Conservation (phyloP, 92 coral and sea anemone species). For the Epizoanthus rinbou region DNA sequence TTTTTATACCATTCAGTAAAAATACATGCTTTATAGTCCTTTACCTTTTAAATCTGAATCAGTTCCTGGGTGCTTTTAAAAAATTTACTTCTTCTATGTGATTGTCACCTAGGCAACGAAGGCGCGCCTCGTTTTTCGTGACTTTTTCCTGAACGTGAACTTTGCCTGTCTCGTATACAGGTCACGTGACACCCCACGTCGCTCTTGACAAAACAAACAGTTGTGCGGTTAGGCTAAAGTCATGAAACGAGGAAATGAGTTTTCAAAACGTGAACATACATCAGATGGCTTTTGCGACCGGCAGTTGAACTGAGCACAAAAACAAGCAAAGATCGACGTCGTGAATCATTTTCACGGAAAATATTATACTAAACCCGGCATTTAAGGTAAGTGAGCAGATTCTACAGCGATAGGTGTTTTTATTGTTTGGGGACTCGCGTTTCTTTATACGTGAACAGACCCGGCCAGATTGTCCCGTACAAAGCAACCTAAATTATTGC, state of each 20-base stretch:
- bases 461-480: constrained; percentile 21
- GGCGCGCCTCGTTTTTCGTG: constrained; percentile 43
- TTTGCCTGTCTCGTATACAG: constrained; percentile 45
- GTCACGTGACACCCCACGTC: constrained; percentile 45
- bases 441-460: constrained; percentile 34
- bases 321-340: background rate
- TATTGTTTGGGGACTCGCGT: background rate
- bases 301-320: constrained; percentile 14
- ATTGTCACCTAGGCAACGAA: background rate
- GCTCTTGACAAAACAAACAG: constrained; percentile 48
- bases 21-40: background rate
- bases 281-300: constrained; percentile 28
- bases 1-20: background rate
- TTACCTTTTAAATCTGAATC: background rate
- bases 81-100: background rate
- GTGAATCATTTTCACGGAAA: background rate
- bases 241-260: constrained; percentile 51
- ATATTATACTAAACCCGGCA: background rate
- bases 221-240: constrained; percentile 48
- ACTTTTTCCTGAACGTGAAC: constrained; percentile 44
- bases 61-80: background rate
- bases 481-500: constrained; percentile 19
- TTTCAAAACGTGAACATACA: constrained; percentile 47
- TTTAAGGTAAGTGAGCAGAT: constrained; percentile 33
- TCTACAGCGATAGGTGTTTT: background rate